These are phyloP conservation scores for Copsychus sechellarum DNA, from an alignment of 2,113 vertebrate genomes.

Conservation along the genomic window DNA sequence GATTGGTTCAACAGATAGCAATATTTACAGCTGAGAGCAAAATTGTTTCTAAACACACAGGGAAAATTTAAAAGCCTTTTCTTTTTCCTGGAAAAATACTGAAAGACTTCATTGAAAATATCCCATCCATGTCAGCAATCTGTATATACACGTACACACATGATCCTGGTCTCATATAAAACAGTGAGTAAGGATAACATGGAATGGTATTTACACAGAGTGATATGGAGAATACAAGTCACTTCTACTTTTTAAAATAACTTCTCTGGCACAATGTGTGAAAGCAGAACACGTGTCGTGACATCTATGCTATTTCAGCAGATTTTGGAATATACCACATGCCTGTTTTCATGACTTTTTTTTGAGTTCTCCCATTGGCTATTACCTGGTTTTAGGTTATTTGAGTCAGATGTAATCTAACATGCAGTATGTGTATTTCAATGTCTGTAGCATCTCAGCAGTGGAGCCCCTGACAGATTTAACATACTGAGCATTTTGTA, in stretches of 20 bases:
- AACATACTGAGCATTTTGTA: neutral
- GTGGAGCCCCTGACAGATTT: neutral
- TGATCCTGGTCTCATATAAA: neutral
- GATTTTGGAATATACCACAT: neutral
- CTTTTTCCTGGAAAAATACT: neutral
- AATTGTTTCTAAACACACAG: neutral
- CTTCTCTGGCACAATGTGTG: neutral
- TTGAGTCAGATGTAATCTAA: neutral
- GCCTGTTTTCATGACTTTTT: neutral
- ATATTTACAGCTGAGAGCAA: neutral
- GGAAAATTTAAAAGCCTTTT: neutral
- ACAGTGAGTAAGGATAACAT: neutral
- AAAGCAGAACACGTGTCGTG: neutral
- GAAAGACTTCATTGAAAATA: neutral
- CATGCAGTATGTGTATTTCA: neutral
- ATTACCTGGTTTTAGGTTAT: neutral
- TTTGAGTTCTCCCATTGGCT: neutral
- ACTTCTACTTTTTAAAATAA: neutral
- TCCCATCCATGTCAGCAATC: neutral
- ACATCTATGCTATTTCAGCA: neutral
- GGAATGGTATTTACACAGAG: neutral
- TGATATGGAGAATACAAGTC: neutral
- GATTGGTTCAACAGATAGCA: neutral
- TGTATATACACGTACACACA: neutral
- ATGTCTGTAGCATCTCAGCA: neutral